phyloP scores from a whole-genome alignment of 2,797 vertebrate species.

The Nannoperca australis region DNA sequence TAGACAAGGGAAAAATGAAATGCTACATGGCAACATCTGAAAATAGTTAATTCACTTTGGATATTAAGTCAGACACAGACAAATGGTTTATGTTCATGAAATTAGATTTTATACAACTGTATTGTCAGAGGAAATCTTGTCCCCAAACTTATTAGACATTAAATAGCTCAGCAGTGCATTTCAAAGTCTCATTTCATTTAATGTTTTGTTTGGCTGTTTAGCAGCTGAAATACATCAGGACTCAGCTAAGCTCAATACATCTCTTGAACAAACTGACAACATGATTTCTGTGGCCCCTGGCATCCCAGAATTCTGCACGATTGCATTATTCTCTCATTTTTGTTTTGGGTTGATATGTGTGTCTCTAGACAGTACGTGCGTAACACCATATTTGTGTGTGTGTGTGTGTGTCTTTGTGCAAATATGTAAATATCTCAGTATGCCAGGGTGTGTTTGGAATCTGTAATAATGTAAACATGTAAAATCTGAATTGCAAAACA shows the following conservation, averaged over 20 bases:
- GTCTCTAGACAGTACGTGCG: neutral
- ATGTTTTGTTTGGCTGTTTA: conserved; percentile 38
- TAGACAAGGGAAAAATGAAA: conserved; percentile 21
- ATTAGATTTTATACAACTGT: conserved; percentile 37
- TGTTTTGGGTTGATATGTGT: neutral
- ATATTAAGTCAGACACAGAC: conserved; percentile 31
- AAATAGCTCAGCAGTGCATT: conserved; percentile 24
- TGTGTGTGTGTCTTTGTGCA: conserved; percentile 18
- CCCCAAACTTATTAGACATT: conserved; percentile 24
- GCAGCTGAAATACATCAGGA: conserved; percentile 18
- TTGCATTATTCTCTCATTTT: conserved; percentile 15
- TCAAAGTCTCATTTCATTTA: conserved; percentile 25
- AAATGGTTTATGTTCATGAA: conserved; percentile 37
- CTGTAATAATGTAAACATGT: conserved; percentile 28
- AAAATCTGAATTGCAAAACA: conserved; percentile 29
- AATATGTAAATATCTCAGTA: conserved; percentile 20
- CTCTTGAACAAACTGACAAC: conserved; percentile 18
- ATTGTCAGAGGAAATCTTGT: conserved; percentile 45
- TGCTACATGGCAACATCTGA: conserved; percentile 16
- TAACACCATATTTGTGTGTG: neutral
- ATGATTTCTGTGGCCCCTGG: conserved; percentile 1
- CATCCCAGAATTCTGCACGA: conserved; percentile 16
- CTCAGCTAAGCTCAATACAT: neutral
- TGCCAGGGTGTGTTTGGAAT: conserved; percentile 24
- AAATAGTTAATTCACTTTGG: conserved; percentile 29